These are phyloP conservation scores for Armadillidium nasatum DNA, from an alignment of 1,140 invertebrate genomes.

Conservation along the genomic window DNA sequence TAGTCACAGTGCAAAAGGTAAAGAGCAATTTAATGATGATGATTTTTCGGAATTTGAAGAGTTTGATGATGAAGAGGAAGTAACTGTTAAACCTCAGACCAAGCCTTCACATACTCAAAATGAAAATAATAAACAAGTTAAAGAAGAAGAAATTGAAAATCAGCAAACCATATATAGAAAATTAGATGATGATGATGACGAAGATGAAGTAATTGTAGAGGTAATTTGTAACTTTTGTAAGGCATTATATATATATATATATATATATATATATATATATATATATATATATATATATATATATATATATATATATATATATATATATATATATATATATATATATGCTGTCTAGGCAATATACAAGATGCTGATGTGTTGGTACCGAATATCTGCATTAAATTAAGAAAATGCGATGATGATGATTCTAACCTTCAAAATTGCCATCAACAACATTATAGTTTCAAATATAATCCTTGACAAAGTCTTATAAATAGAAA, in stretches of 20 bases:
- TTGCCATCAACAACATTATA: too few species aligned
- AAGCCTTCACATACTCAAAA: not conserved
- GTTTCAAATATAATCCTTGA: too few species aligned
- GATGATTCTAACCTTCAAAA: too few species aligned
- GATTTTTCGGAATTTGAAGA: constrained; percentile 2
- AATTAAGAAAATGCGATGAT: too few species aligned
- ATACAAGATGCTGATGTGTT: too few species aligned
- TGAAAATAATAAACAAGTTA: not conserved
- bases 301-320: too few species aligned
- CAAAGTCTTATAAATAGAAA: too few species aligned
- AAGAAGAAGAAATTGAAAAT: not conserved
- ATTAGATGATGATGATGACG: not conserved
- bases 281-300: too few species aligned
- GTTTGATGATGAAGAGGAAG: not conserved
- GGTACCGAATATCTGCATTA: too few species aligned
- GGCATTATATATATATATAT: not conserved
- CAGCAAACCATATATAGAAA: not conserved
- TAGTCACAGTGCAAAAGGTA: too few species aligned
- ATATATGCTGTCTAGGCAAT: not conserved
- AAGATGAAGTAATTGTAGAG: not conserved
- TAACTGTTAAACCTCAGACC: not conserved
- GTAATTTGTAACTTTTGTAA: not conserved
- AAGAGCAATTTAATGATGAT: not conserved
- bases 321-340: too few species aligned
- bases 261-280: too few species aligned